These are phyloP conservation scores for Siderastrea siderea DNA, from an alignment of 92 coral and sea anemone genomes.

Conservation along the genomic window DNA sequence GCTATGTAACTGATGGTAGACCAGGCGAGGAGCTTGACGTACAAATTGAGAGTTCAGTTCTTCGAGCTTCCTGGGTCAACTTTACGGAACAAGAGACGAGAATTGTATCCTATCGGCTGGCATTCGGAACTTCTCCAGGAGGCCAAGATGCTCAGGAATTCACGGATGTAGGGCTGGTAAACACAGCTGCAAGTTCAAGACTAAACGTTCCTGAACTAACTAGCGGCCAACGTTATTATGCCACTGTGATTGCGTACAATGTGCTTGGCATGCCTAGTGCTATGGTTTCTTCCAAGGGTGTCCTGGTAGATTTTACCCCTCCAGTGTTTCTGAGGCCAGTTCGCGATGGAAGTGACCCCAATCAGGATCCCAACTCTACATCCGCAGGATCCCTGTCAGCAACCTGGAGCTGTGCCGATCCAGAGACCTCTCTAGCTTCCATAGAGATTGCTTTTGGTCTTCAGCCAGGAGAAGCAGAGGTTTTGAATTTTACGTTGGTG, in stretches of 20 bases:
- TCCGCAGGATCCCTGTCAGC: constrained; percentile 55
- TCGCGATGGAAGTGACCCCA: constrained; percentile 75
- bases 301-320: constrained; percentile 87
- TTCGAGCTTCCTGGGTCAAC: constrained; percentile 88
- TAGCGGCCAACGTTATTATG: constrained; percentile 85
- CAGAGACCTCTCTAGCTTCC: constrained; percentile 74
- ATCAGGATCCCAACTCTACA: constrained; percentile 57
- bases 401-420: constrained; percentile 85
- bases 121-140: constrained; percentile 87
- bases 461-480: constrained; percentile 89
- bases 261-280: constrained; percentile 87
- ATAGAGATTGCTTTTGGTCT: constrained; percentile 87
- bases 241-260: constrained; percentile 87
- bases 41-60: constrained; percentile 86
- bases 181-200: constrained; percentile 83
- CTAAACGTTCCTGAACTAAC: constrained; percentile 76
- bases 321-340: constrained; percentile 77
- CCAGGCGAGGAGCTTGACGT: constrained; percentile 55
- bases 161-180: constrained; percentile 86
- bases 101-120: constrained; percentile 83
- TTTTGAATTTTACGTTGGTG: constrained; percentile 68
- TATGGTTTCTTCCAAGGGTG: constrained; percentile 86
- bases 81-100: constrained; percentile 88
- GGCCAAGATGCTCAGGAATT: constrained; percentile 82
- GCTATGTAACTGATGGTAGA: constrained; percentile 85